phyloP scores from a whole-genome alignment of 92 coral and sea anemone genomes.

The Isaurus tuberculatus region DNA sequence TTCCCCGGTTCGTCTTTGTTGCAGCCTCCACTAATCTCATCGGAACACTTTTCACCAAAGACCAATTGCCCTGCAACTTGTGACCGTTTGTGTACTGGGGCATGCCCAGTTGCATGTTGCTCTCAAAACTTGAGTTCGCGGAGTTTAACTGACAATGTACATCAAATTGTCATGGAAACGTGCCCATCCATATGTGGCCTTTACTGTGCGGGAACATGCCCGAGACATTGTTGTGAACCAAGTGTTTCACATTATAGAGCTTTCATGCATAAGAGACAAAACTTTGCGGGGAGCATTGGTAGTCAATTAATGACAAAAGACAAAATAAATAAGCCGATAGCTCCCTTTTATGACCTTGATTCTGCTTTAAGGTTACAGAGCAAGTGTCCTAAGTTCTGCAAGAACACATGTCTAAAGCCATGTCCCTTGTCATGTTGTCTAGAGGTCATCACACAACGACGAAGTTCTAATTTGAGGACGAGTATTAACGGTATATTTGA shows the following conservation, averaged over 20 bases:
- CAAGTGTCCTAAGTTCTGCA: too few relatives aligned
- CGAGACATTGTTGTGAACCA: constrained; percentile 44
- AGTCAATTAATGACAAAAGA: not conserved
- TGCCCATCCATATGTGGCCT: constrained; percentile 46
- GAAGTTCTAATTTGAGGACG: not conserved
- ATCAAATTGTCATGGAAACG: constrained; percentile 13
- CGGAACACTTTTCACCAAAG: not conserved
- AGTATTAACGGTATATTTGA: constrained; percentile 11
- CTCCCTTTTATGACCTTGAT: not conserved
- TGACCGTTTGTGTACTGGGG: constrained; percentile 51
- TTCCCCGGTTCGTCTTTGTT: not conserved
- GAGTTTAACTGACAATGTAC: not conserved
- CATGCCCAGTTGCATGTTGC: constrained; percentile 75
- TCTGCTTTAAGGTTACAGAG: constrained; percentile 15
- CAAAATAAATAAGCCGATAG: not conserved
- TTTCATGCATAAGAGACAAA: not conserved
- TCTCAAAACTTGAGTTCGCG: constrained; percentile 13
- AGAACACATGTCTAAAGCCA: constrained; percentile 31
- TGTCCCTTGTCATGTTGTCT: constrained; percentile 57
- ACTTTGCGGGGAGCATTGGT: not conserved
- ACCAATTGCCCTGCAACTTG: constrained; percentile 57
- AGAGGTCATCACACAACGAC: not conserved
- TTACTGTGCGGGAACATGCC: constrained; percentile 48
- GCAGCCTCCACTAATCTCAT: constrained; percentile 31
- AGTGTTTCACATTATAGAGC: not conserved